phyloP scores from a whole-genome alignment of 2,113 vertebrate genomes.

The Morone saxatilis region DNA sequence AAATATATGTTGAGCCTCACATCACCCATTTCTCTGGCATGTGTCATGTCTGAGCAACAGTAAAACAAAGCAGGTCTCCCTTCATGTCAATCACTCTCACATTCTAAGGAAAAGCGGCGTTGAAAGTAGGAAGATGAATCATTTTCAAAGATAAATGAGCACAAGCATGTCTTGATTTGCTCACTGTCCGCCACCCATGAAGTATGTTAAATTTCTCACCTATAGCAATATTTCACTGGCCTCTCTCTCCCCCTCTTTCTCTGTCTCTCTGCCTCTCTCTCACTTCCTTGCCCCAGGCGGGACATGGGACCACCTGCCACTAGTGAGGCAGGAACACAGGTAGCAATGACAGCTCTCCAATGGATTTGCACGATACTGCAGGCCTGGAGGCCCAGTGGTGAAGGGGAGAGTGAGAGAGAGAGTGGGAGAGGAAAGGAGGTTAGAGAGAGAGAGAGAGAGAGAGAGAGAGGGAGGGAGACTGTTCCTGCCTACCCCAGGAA shows the following conservation, averaged over 20 bases:
- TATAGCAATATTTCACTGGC: constrained; percentile 31
- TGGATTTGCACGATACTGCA: constrained; percentile 65
- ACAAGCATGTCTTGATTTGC: constrained; percentile 48
- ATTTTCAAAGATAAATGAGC: constrained; percentile 60
- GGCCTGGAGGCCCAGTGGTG: constrained; percentile 54
- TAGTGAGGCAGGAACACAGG: constrained; percentile 70
- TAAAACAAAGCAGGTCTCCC: constrained; percentile 60
- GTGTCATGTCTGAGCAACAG: constrained; percentile 59
- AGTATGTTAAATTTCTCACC: constrained; percentile 50
- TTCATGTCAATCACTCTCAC: constrained; percentile 61
- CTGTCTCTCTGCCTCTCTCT: constrained; percentile 26
- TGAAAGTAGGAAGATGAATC: constrained; percentile 46
- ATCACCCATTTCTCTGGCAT: constrained; percentile 41
- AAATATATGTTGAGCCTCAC: constrained; percentile 50
- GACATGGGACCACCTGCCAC: constrained; percentile 80
- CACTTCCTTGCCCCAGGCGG: constrained; percentile 71
- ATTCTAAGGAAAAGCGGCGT: constrained; percentile 37
- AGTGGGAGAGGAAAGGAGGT: background rate
- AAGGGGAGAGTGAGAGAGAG: background rate
- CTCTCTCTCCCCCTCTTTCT: constrained; percentile 16
- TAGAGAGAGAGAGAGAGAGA: background rate
- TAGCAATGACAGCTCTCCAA: constrained; percentile 79
- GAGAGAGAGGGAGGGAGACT: constrained; percentile 8
- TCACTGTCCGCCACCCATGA: constrained; percentile 48
- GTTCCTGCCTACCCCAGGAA: constrained; percentile 26